Evolutionary conservation across 2,113 vertebrate species (phyloP), one percentile per base, ranked within the genome.

Genomic region (Castor canadensis): DNA sequence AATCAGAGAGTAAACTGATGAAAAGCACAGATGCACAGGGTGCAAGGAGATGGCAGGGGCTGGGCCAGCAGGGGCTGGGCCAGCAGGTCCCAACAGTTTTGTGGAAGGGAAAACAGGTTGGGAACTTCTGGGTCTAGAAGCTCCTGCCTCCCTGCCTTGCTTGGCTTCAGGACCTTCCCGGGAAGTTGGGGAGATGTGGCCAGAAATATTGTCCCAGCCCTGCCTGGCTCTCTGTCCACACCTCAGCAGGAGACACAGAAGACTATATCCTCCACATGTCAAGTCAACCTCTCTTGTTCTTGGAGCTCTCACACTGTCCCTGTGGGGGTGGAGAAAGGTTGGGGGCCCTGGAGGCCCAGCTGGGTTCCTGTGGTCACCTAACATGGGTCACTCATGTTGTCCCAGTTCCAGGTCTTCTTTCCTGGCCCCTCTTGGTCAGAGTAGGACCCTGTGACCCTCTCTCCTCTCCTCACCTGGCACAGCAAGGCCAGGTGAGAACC

Each of bases 11-110:
- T n/a, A 11, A 69, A 28, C 19, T 30, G 19, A 19, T 35, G 6
- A 30, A 38, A 52, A 62, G 35, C n/a, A 13, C 1, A 0, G 71
- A 62, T 62, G 67, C 69, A 52, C 13, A 10, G 45, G 81, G 24
- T 4, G 20, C 45, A 10, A 20, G n/a, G 82, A 30, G 3, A 7
- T 1, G 4, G 28, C 40, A 2, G 22, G 2, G 20, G 62, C 2
- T 4, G 47, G 49, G 72, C 45, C 64, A 24, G 47, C 64, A 35
- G 9, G 75, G 20, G 62, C 2, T 4, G 47, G 49, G 72, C 45
- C 64, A 24, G 47, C 64, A 35, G 9, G 75, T n/a, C n/a, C n/a
- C n/a, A n/a, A n/a, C n/a, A 17, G 58, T 60, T 87, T 28, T 47
- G 19, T 9, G 49, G 60, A 2, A 10, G 90, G 56, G 81, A 87